Percentiles rank a stretch among this genome's conserved stretches.
Evolutionary conservation across 2,113 vertebrate genomes (phyloP).

Genomic region (Ochotona princeps): DNA sequence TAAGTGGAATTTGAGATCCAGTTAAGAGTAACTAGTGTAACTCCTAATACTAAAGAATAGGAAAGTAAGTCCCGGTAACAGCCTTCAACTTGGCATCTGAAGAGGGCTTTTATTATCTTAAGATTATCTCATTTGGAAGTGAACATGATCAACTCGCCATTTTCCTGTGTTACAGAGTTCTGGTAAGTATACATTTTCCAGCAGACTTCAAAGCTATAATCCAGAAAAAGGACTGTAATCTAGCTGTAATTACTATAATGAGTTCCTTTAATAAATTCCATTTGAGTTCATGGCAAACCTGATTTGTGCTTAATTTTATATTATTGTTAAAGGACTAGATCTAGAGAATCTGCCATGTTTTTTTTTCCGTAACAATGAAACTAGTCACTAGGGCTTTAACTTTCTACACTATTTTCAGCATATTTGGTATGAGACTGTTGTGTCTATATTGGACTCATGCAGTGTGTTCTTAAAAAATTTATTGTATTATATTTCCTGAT

Average conservation of each 20-base stretch:
- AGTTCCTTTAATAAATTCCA: background rate
- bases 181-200: background rate
- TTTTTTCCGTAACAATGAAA: conserved; percentile 31
- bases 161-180: background rate
- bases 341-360: background rate
- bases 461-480: background rate
- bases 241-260: background rate
- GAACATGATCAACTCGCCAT: background rate
- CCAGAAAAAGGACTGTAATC: background rate
- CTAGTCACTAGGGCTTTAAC: background rate
- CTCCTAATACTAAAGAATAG: background rate
- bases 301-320: background rate
- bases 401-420: background rate
- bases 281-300: background rate
- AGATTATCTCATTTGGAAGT: conserved; percentile 5
- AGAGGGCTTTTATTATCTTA: background rate
- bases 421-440: background rate
- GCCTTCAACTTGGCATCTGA: background rate
- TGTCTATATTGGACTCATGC: background rate
- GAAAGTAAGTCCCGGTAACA: background rate
- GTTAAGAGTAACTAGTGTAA: background rate
- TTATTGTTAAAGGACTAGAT: background rate
- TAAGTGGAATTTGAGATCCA: background rate
- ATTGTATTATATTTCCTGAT: background rate
- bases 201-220: background rate